These are phyloP conservation scores for Caenorhabditis sp. DNA, from an alignment of 2,888 invertebrate genomes.

Conservation along the genomic window DNA sequence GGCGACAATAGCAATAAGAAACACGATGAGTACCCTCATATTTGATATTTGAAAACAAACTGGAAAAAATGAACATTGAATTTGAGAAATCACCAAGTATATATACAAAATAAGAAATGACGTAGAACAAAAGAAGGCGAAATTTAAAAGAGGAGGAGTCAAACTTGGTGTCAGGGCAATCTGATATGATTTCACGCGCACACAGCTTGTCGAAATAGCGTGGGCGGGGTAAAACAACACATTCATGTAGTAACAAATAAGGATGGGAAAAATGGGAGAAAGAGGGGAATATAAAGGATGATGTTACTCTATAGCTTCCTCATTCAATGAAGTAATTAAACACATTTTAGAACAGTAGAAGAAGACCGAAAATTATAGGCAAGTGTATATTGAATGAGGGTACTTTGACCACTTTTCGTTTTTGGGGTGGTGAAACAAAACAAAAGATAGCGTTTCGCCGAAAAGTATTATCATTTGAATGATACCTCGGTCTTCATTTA, in stretches of 20 bases:
- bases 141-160: neutral
- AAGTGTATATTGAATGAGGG: neutral
- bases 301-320: no score
- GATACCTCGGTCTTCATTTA: no score
- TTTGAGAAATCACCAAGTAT: neutral
- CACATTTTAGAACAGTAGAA: neutral
- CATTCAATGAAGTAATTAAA: neutral
- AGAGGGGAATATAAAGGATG: no score
- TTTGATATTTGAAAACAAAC: constrained; percentile 30
- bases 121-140: neutral
- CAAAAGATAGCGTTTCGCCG: constrained; percentile 1
- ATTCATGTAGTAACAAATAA: no score
- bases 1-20: constrained; percentile 40
- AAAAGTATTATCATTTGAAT: neutral
- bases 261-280: no score
- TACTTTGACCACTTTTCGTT: neutral
- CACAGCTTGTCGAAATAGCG: neutral
- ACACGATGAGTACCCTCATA: constrained; percentile 53
- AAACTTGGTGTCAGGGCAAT: neutral
- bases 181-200: neutral
- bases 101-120: neutral
- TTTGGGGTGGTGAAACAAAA: neutral
- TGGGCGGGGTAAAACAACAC: no score
- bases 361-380: neutral
- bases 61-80: no score